Evolutionary conservation across 2,113 vertebrate genomes (phyloP).

Genomic region (Perca schrenkii): DNA sequence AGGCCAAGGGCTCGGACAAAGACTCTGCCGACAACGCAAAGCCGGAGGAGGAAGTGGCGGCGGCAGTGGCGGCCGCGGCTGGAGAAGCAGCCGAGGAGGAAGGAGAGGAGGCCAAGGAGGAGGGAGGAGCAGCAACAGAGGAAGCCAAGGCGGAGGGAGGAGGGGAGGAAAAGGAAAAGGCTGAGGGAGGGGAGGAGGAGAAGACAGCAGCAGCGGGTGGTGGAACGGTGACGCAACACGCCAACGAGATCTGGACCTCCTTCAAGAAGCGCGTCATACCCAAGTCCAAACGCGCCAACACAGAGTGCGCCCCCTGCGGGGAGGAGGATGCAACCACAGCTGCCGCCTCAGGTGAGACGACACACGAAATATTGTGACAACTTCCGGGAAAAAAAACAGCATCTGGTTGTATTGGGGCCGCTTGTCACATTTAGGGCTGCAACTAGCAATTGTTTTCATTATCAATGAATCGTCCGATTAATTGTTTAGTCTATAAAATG

Average conservation of each 20-base stretch:
- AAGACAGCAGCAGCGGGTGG: slow-evolving; percentile 52
- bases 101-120: slow-evolving; percentile 54
- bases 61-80: slow-evolving; percentile 50
- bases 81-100: slow-evolving; percentile 63
- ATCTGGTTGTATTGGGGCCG: not conserved
- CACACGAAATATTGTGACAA: not conserved
- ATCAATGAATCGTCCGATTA: too few relatives aligned
- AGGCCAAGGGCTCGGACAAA: slow-evolving; percentile 78
- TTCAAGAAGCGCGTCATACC: slow-evolving; percentile 87
- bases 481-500: too few relatives aligned
- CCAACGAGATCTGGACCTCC: slow-evolving; percentile 87
- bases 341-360: slow-evolving; percentile 64
- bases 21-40: slow-evolving; percentile 71
- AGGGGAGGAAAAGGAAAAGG: slow-evolving; percentile 72
- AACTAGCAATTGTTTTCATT: too few relatives aligned
- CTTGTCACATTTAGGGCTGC: not conserved
- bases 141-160: slow-evolving; percentile 58
- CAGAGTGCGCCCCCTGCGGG: slow-evolving; percentile 70
- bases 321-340: slow-evolving; percentile 74
- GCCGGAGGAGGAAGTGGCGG: slow-evolving; percentile 40
- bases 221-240: slow-evolving; percentile 83
- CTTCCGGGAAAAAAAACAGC: not conserved
- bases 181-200: slow-evolving; percentile 54
- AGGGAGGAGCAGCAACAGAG: slow-evolving; percentile 35
- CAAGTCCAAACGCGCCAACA: slow-evolving; percentile 83